phyloP scores from a whole-genome alignment of 2,797 vertebrate genomes.

The Vespertilio murinus region DNA sequence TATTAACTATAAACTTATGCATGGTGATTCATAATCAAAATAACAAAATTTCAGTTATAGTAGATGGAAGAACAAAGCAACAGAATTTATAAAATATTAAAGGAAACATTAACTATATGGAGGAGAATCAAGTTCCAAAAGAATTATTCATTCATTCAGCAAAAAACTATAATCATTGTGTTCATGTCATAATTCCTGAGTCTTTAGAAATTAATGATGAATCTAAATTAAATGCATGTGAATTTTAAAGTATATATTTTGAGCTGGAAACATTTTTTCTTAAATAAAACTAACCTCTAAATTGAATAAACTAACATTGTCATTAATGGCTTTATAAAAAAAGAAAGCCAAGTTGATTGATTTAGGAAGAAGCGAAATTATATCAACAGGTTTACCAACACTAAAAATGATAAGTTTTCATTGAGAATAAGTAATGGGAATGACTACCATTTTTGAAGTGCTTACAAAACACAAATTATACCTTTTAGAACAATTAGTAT shows the following conservation, averaged over 20 bases:
- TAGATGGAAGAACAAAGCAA: neutral
- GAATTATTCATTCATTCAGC: neutral
- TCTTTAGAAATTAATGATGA: conserved; percentile 29
- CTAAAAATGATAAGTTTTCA: neutral
- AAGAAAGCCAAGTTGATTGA: neutral
- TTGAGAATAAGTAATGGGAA: neutral
- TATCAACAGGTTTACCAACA: neutral
- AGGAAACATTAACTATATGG: neutral
- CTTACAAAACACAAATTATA: neutral
- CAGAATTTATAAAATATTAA: neutral
- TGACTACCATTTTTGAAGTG: neutral
- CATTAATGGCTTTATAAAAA: neutral
- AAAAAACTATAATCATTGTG: neutral
- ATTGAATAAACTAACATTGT: neutral
- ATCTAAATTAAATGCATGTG: neutral
- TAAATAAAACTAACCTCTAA: neutral
- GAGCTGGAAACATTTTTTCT: conserved; percentile 7
- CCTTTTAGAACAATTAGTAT: neutral
- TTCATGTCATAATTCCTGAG: neutral
- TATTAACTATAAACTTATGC: neutral
- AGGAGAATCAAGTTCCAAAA: conserved; percentile 3
- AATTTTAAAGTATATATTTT: conserved; percentile 11
- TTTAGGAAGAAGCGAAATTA: neutral
- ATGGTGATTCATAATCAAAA: conserved; percentile 9
- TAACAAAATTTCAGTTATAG: conserved; percentile 16